These are phyloP conservation scores for Botrylloides violaceus DNA, from an alignment of 23 tunicate species.

Conservation along the genomic window DNA sequence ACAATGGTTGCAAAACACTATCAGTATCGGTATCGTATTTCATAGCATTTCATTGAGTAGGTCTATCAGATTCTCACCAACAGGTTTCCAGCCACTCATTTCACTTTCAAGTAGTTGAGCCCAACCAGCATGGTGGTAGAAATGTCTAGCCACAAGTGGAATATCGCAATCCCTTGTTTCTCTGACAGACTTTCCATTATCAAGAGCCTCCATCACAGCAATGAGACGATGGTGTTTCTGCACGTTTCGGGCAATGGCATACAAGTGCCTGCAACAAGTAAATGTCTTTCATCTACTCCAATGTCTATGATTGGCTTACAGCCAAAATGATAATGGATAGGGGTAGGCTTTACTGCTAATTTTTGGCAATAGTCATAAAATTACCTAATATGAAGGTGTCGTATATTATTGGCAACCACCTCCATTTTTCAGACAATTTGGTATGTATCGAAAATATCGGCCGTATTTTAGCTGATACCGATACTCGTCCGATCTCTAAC, in stretches of 20 bases:
- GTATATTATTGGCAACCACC: too few species aligned
- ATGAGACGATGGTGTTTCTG: conserved; percentile 92
- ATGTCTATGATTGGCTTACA: background rate
- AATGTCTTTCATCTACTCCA: background rate
- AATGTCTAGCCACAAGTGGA: conserved; percentile 94
- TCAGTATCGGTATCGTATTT: too few species aligned
- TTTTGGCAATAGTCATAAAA: too few species aligned
- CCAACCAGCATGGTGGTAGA: conserved; percentile 99
- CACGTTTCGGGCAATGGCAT: conserved; percentile 91
- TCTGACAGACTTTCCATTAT: conserved; percentile 91
- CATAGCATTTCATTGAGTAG: too few species aligned
- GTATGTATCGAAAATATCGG: too few species aligned
- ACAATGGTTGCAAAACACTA: too few species aligned
- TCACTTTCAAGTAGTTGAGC: conserved; percentile 76
- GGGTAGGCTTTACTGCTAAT: too few species aligned
- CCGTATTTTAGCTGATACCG: too few species aligned
- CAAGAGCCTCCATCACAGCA: conserved; percentile 95
- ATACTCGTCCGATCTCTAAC: too few species aligned
- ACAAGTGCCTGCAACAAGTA: conserved; percentile 47
- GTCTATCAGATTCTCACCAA: conserved; percentile 68
- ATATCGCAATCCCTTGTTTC: conserved; percentile 96
- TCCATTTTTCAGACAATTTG: too few species aligned
- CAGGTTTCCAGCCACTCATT: conserved; percentile 97
- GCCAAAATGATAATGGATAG: too few species aligned
- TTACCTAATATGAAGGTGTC: too few species aligned